phyloP scores from a whole-genome alignment of 1,140 invertebrate species.

The Cydia splendana region DNA sequence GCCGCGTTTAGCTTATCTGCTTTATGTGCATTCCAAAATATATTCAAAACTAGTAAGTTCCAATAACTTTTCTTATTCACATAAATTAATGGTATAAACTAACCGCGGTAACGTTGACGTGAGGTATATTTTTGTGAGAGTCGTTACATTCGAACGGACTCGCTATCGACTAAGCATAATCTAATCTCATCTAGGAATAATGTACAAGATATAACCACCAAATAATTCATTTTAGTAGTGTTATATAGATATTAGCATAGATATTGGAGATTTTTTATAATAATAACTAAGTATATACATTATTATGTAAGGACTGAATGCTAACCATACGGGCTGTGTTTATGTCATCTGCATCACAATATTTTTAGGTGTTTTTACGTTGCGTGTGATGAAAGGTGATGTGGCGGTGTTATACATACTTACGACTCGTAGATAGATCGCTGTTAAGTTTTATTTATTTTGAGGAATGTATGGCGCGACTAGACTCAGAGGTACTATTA shows the following conservation, averaged over 20 bases:
- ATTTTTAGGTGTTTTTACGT: slow-evolving; percentile 37
- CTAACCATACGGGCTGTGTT: slow-evolving; percentile 61
- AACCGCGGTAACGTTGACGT: not conserved
- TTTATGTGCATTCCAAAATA: too few relatives aligned
- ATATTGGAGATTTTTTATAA: slow-evolving; percentile 48
- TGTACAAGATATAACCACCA: slow-evolving; percentile 77
- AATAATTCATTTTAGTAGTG: slow-evolving; percentile 72
- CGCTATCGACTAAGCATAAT: slow-evolving; percentile 33
- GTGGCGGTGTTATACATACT: slow-evolving; percentile 12
- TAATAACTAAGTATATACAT: slow-evolving; percentile 37
- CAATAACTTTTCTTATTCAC: not conserved
- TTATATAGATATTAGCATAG: slow-evolving; percentile 48
- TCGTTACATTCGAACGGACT: not conserved
- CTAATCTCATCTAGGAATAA: slow-evolving; percentile 71
- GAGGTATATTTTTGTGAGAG: slow-evolving; percentile 10
- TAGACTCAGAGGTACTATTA: not conserved
- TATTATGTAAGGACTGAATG: slow-evolving; percentile 32
- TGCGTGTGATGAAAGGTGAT: slow-evolving; percentile 18
- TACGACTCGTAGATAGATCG: slow-evolving; percentile 15
- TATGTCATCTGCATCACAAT: slow-evolving; percentile 63
- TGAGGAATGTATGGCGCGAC: not conserved
- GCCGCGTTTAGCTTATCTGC: too few relatives aligned
- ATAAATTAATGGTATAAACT: not conserved
- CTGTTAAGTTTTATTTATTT: slow-evolving; percentile 30
- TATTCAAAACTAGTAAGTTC: not conserved